Evolutionary conservation across 2,113 vertebrate genomes (phyloP).

Genomic region (Myrmecophaga tridactyla): DNA sequence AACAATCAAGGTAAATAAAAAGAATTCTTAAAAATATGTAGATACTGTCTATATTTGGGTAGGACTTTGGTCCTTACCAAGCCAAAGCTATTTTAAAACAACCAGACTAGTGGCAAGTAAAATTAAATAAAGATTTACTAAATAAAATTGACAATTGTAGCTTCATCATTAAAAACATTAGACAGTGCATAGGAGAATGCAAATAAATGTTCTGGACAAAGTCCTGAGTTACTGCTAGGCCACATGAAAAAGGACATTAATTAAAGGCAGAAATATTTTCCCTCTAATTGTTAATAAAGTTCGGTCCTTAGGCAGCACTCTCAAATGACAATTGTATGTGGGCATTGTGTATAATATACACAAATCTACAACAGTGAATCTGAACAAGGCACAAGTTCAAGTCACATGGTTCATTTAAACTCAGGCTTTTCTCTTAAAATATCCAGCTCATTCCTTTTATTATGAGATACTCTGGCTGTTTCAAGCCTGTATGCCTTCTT

Average conservation of each 20-base stretch:
- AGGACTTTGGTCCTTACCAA: constrained; percentile 41
- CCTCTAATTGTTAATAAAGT: neutral
- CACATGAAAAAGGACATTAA: neutral
- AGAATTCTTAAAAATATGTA: neutral
- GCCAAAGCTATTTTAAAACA: constrained; percentile 54
- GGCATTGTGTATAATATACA: neutral
- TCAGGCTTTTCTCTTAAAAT: constrained; percentile 13
- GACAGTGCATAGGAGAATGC: neutral
- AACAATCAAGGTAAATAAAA: constrained; percentile 25
- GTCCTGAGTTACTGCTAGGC: neutral
- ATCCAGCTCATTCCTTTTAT: neutral
- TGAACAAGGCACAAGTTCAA: constrained; percentile 63
- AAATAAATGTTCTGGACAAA: constrained; percentile 6
- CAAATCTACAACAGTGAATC: neutral
- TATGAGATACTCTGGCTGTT: constrained; percentile 17
- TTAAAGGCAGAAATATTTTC: neutral
- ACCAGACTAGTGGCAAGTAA: neutral
- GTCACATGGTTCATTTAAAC: constrained; percentile 40
- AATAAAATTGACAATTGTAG: constrained; percentile 17
- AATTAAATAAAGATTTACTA: neutral
- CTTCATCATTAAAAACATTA: constrained; percentile 17
- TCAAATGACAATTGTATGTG: neutral
- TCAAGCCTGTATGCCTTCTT: neutral
- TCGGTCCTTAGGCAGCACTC: neutral
- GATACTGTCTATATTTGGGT: neutral